Percentiles rank a stretch among this genome's conserved stretches.
Evolutionary conservation across 2,113 vertebrate genomes (phyloP).

Genomic region (Pogonocichla stellata): DNA sequence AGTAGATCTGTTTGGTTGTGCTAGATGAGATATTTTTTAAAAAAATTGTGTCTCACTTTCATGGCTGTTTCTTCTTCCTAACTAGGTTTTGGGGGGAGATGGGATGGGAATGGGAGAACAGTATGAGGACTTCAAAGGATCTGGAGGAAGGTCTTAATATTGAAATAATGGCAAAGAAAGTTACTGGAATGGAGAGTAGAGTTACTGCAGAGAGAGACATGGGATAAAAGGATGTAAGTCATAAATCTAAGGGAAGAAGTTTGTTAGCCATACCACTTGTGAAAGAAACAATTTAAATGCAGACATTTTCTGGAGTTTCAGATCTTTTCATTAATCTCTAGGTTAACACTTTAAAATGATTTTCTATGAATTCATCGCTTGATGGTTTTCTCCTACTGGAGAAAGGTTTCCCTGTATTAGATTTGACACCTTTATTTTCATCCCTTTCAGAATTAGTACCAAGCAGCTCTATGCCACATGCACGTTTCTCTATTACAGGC

Average conservation of each 20-base stretch:
- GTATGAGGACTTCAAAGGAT: not conserved
- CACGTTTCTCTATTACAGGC: not conserved
- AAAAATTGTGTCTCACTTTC: not conserved
- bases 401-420: not conserved
- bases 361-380: not conserved
- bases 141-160: not conserved
- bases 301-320: not conserved
- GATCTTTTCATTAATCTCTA: conserved; percentile 21
- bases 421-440: not conserved
- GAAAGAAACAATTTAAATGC: not conserved
- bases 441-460: not conserved
- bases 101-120: not conserved
- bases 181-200: not conserved
- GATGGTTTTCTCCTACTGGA: not conserved
- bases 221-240: not conserved
- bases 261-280: not conserved
- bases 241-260: not conserved
- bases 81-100: not conserved
- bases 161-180: not conserved
- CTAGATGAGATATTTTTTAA: not conserved
- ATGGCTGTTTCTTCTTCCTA: not conserved
- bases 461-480: not conserved
- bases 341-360: not conserved
- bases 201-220: not conserved
- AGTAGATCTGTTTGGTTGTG: not conserved